Conservation (phyloP, 2,113 vertebrate genomes). For the Copsychus sechellarum region DNA sequence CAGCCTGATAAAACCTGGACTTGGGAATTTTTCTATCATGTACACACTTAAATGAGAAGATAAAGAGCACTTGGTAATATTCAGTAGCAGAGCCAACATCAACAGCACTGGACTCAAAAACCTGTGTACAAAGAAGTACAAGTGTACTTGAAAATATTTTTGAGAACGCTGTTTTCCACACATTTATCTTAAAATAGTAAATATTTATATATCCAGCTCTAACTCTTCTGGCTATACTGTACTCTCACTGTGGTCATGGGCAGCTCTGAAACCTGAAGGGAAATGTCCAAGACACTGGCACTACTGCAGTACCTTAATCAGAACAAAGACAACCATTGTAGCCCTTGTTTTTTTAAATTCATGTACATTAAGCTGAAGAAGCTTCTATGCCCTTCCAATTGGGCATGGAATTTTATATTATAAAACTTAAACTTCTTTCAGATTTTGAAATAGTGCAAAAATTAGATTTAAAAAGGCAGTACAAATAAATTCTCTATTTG, state of each 20-base stretch:
- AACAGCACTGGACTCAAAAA: neutral
- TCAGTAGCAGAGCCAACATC: neutral
- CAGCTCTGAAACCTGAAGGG: neutral
- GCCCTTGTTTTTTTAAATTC: neutral
- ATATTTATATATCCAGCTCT: neutral
- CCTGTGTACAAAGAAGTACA: neutral
- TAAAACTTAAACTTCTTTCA: neutral
- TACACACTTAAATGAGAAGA: neutral
- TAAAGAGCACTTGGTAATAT: neutral
- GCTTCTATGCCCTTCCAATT: neutral
- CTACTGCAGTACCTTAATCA: neutral
- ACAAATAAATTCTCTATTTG: neutral
- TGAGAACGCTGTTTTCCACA: neutral
- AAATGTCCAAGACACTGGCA: neutral
- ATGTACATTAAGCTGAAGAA: neutral
- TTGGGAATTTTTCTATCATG: neutral
- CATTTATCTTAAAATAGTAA: neutral
- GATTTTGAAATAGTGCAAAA: neutral
- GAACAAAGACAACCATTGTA: neutral
- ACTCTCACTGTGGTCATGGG: neutral
- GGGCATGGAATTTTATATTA: neutral
- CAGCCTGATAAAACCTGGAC: neutral
- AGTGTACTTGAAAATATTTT: neutral
- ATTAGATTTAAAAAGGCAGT: neutral
- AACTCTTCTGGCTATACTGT: neutral